Conservation (phyloP, 2,888 invertebrate genomes). For the Deilephila elpenor region DNA sequence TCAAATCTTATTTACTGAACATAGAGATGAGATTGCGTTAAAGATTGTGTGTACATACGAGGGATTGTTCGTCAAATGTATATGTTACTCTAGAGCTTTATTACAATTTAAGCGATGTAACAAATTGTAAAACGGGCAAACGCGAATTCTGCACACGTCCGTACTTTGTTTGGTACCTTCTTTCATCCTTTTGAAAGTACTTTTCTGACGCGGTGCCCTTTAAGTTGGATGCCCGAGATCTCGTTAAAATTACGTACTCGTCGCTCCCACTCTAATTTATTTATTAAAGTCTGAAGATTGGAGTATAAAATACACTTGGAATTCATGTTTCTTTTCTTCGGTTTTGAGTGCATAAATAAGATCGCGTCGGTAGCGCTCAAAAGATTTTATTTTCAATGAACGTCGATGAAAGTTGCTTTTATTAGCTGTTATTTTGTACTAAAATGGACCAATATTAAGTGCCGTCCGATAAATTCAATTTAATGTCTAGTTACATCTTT, state of each 20-base stretch:
- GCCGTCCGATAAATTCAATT: too few species aligned
- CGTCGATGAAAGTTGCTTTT: neutral
- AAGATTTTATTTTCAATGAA: neutral
- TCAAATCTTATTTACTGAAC: constrained; percentile 16
- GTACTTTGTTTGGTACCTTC: constrained; percentile 71
- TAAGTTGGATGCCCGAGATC: constrained; percentile 45
- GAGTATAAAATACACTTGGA: constrained; percentile 31
- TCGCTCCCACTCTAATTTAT: constrained; percentile 34
- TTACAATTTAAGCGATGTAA: constrained; percentile 82
- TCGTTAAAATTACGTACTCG: constrained; percentile 42
- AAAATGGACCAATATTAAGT: too few species aligned
- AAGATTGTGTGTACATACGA: constrained; percentile 43
- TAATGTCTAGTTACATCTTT: too few species aligned
- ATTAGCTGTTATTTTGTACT: neutral
- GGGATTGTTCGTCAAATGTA: constrained; percentile 52
- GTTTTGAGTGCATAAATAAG: neutral
- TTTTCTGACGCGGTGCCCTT: constrained; percentile 48
- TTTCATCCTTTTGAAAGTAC: constrained; percentile 57
- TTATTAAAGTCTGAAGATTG: constrained; percentile 35
- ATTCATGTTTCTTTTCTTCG: constrained; percentile 12
- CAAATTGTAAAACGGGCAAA: constrained; percentile 80
- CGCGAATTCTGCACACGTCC: constrained; percentile 75
- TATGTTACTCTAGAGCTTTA: constrained; percentile 77
- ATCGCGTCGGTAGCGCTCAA: too few species aligned
- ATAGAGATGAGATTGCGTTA: constrained; percentile 35